phyloP scores from a whole-genome alignment of 2,797 vertebrate species.

The Brachyalestes nurse region DNA sequence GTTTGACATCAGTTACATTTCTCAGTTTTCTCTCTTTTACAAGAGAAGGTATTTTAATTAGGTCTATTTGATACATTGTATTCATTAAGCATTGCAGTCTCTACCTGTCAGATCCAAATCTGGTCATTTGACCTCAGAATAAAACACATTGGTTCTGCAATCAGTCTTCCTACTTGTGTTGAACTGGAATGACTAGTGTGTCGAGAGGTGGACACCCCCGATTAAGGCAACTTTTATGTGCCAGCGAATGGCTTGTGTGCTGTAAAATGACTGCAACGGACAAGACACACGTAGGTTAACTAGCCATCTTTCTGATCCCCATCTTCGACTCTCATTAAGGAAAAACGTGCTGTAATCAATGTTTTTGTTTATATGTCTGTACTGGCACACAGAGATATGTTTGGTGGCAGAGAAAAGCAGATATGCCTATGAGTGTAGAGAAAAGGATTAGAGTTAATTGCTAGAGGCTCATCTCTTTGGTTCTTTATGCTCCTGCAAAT shows the following conservation, averaged over 20 bases:
- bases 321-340: constrained; percentile 26
- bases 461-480: constrained; percentile 54
- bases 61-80: too few species aligned
- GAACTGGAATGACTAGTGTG: not conserved
- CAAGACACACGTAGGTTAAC: constrained; percentile 48
- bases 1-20: not conserved
- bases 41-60: not conserved
- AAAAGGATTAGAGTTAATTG: constrained; percentile 59
- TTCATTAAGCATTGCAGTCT: not conserved
- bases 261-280: not conserved
- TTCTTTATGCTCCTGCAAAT: constrained; percentile 58
- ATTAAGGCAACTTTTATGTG: constrained; percentile 12
- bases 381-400: constrained; percentile 39
- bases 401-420: constrained; percentile 33
- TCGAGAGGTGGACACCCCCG: not conserved
- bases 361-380: constrained; percentile 47
- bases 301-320: constrained; percentile 43
- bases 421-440: constrained; percentile 51
- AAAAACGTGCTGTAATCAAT: constrained; percentile 16
- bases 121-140: not conserved
- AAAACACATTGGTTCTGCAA: too few species aligned
- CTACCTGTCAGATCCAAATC: not conserved
- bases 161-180: too few species aligned
- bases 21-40: not conserved
- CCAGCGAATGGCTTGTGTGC: not conserved